phyloP scores from a whole-genome alignment of 2,797 vertebrate species.

The Parambassis ranga region DNA sequence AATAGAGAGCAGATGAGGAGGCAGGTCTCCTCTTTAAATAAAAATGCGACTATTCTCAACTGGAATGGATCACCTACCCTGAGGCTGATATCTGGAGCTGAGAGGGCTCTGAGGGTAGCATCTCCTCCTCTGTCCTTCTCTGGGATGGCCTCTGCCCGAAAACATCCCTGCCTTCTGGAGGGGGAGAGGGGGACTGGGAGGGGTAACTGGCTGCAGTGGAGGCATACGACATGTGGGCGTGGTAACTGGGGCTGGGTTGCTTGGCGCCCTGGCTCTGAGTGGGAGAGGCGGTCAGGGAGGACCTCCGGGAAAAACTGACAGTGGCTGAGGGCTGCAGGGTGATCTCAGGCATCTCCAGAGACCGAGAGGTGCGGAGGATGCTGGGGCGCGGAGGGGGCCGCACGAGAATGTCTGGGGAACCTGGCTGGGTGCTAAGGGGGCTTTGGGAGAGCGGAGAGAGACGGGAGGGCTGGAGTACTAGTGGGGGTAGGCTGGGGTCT shows the following conservation, averaged over 20 bases:
- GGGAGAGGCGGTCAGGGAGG: constrained; percentile 91
- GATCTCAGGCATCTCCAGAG: constrained; percentile 92
- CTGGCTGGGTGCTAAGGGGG: constrained; percentile 94
- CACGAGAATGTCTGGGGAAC: constrained; percentile 94
- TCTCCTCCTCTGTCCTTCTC: constrained; percentile 93
- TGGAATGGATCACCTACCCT: constrained; percentile 90
- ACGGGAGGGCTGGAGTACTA: constrained; percentile 97
- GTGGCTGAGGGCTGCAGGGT: constrained; percentile 88
- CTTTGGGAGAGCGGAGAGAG: constrained; percentile 98
- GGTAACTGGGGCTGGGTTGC: constrained; percentile 83
- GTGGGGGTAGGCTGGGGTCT: constrained; percentile 95
- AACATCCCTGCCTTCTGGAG: constrained; percentile 89
- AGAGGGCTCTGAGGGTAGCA: constrained; percentile 93
- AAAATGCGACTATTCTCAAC: constrained; percentile 71
- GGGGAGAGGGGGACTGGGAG: constrained; percentile 88
- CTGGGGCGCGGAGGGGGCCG: constrained; percentile 92
- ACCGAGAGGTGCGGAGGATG: constrained; percentile 89
- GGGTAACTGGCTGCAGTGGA: constrained; percentile 91
- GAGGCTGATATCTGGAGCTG: constrained; percentile 91
- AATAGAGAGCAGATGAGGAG: constrained; percentile 62
- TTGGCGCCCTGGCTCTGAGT: constrained; percentile 86
- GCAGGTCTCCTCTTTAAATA: constrained; percentile 61
- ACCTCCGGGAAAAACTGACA: constrained; percentile 93
- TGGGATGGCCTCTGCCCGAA: constrained; percentile 94
- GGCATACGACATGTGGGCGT: constrained; percentile 89